These are phyloP conservation scores for Macropodus opercularis DNA, from an alignment of 2,797 vertebrate species.

Conservation along the genomic window DNA sequence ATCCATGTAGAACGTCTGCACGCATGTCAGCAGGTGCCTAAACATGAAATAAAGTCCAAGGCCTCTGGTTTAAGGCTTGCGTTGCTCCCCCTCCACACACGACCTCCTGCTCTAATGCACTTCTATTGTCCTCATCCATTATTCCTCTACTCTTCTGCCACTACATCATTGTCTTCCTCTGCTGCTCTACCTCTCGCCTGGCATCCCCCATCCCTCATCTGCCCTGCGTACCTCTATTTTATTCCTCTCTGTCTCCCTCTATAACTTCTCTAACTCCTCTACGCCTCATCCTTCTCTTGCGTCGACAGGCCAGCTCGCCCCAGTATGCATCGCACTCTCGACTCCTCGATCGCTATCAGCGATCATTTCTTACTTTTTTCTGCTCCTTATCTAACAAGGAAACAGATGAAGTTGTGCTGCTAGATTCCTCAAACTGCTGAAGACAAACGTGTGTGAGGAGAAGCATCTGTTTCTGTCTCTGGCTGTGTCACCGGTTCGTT, in stretches of 20 bases:
- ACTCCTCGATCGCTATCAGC: constrained; percentile 33
- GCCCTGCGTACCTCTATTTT: constrained; percentile 44
- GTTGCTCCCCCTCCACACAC: constrained; percentile 34
- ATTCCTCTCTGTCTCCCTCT: constrained; percentile 34
- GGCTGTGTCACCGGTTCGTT: constrained; percentile 11
- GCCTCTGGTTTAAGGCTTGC: constrained; percentile 3
- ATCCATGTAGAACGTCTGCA: constrained; percentile 16
- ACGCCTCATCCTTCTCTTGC: constrained; percentile 55
- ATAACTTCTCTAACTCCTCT: constrained; percentile 61
- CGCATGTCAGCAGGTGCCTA: constrained; percentile 31
- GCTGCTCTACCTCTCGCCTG: constrained; percentile 69
- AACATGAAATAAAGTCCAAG: constrained; percentile 36
- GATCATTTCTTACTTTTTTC: constrained; percentile 40
- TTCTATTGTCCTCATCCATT: constrained; percentile 86
- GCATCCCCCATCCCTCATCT: constrained; percentile 74
- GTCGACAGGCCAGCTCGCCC: constrained; percentile 25
- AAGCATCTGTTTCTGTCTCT: constrained; percentile 4
- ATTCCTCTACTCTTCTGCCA: constrained; percentile 72
- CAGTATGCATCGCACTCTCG: constrained; percentile 3
- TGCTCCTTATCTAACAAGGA: constrained; percentile 33
- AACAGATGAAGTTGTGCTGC: constrained; percentile 29
- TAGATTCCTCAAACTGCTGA: constrained; percentile 10
- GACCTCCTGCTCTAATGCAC: constrained; percentile 79
- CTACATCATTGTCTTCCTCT: constrained; percentile 80
- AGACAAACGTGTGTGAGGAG: constrained; percentile 18